phyloP scores from a whole-genome alignment of 2,113 vertebrate genomes.

The Cranoglanis bouderius region DNA sequence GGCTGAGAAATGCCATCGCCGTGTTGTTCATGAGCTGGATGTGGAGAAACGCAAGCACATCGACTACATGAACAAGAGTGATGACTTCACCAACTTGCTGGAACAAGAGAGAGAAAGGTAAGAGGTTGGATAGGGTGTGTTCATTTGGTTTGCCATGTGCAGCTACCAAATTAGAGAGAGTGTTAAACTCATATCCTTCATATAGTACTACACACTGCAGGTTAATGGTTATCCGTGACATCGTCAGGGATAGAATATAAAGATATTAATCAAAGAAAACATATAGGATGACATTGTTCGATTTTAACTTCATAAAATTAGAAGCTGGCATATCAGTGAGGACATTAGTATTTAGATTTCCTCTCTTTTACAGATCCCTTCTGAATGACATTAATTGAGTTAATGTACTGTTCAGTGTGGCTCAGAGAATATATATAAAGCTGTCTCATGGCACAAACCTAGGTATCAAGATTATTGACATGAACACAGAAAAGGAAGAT shows the following conservation, averaged over 20 bases:
- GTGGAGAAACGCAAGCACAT: constrained; percentile 91
- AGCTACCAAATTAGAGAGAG: background rate
- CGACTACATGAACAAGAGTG: constrained; percentile 99
- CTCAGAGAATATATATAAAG: too few species aligned
- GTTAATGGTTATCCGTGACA: background rate
- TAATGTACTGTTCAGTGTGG: too few species aligned
- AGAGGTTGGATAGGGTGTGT: constrained; percentile 36
- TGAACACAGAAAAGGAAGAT: too few species aligned
- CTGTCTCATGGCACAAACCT: too few species aligned
- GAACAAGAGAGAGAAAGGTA: constrained; percentile 97
- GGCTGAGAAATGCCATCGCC: constrained; percentile 92
- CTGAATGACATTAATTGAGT: too few species aligned
- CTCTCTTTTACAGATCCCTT: too few species aligned
- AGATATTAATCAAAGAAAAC: background rate
- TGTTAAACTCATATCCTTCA: background rate
- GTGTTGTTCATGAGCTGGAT: constrained; percentile 90
- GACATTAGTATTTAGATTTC: too few species aligned
- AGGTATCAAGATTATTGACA: too few species aligned
- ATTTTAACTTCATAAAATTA: too few species aligned
- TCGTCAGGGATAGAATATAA: background rate
- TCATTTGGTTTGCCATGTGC: background rate
- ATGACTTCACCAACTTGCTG: constrained; percentile 97
- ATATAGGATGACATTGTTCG: background rate
- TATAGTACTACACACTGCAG: background rate
- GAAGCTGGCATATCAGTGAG: too few species aligned